A percentile compares a stretch with the other conserved stretches of the same genome.
These are phyloP conservation scores for Nesometra sesokonis DNA, from an alignment of 35 echinoderm and acorn worm species.

Conservation along the genomic window DNA sequence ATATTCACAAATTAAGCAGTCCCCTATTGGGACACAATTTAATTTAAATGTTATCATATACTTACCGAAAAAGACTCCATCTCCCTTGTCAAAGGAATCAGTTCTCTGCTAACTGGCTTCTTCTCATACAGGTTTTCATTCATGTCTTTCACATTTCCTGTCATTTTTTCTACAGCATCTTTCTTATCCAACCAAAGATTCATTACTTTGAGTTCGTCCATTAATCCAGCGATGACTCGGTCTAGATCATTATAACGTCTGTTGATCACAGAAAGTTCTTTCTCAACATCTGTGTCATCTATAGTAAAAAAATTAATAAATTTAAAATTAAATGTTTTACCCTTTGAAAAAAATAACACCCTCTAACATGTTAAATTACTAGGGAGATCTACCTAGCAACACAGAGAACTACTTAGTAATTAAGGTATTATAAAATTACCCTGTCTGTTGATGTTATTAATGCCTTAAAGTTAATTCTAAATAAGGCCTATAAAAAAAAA, in stretches of 20 bases:
- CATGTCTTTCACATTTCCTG: constrained; percentile 53
- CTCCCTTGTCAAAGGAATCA: constrained; percentile 45
- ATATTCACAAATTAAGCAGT: no score
- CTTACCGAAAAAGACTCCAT: constrained; percentile 67
- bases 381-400: no score
- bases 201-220: constrained; percentile 80
- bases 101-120: constrained; percentile 58
- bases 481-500: no score
- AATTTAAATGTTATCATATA: no score
- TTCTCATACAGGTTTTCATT: constrained; percentile 54
- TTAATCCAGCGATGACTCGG: constrained; percentile 37
- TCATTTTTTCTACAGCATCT: constrained; percentile 76
- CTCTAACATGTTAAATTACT: no score
- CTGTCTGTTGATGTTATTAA: no score
- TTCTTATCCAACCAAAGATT: constrained; percentile 77
- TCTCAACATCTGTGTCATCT: constrained; percentile 90
- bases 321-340: no score
- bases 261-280: constrained; percentile 73
- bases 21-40: no score
- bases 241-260: constrained; percentile 82
- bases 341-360: no score
- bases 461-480: no score
- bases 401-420: no score
- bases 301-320: not conserved
- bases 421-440: no score